These are phyloP conservation scores for Ischnura elegans DNA, from an alignment of 2,888 invertebrate genomes.

Conservation along the genomic window DNA sequence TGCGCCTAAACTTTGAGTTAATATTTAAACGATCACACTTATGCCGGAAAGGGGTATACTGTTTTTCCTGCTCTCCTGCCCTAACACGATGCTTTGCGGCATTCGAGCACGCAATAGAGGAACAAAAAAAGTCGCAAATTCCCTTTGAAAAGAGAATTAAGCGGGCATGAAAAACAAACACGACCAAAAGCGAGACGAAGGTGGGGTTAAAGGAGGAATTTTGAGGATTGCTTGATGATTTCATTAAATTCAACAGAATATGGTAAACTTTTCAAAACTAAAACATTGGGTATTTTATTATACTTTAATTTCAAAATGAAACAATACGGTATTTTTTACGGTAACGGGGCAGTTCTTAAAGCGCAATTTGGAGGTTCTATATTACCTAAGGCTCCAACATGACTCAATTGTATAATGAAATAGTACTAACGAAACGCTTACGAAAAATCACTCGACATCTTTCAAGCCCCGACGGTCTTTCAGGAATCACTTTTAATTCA, in stretches of 20 bases:
- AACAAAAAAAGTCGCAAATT: background rate
- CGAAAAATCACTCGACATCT: too few species aligned
- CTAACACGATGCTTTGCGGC: background rate
- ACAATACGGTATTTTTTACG: too few species aligned
- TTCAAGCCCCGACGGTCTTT: too few species aligned
- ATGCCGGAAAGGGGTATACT: background rate
- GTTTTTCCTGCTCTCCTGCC: background rate
- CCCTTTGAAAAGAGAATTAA: background rate
- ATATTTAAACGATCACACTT: background rate
- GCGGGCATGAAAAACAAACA: background rate
- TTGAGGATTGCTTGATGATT: background rate
- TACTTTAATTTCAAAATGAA: too few species aligned
- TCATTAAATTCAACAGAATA: constrained; percentile 1
- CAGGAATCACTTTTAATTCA: too few species aligned
- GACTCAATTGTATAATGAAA: too few species aligned
- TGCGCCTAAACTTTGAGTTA: background rate
- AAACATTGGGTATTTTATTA: too few species aligned
- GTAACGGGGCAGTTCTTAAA: too few species aligned
- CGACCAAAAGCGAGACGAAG: background rate
- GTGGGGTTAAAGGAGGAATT: too few species aligned
- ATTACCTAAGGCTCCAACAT: too few species aligned
- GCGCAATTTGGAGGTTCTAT: too few species aligned
- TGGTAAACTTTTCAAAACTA: background rate
- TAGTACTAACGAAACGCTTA: too few species aligned
- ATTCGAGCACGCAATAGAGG: background rate